Evolutionary conservation across 2,113 vertebrate genomes (phyloP).

Genomic region (Hemiscyllium ocellatum): DNA sequence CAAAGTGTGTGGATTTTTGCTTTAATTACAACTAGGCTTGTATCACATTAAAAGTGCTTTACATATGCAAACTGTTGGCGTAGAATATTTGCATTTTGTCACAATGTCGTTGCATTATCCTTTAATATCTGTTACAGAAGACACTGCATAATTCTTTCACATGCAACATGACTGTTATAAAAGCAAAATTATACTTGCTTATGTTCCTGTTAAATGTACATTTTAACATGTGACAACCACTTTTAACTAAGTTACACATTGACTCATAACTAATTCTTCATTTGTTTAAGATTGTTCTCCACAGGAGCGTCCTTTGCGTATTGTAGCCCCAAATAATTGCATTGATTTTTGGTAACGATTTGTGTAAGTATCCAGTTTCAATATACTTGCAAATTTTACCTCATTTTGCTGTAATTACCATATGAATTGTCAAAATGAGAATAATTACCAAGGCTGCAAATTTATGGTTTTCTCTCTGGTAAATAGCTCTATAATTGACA

Average conservation of each 20-base stretch:
- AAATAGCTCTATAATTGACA: slow-evolving; percentile 1
- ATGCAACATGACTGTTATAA: background rate
- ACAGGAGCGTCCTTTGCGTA: background rate
- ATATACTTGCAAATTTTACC: background rate
- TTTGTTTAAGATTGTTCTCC: background rate
- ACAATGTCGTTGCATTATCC: background rate
- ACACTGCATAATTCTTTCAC: background rate
- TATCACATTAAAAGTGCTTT: background rate
- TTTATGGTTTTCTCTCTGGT: background rate
- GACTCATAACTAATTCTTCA: background rate
- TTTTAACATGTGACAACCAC: background rate
- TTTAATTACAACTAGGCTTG: too few relatives aligned
- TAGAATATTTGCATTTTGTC: background rate
- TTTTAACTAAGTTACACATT: background rate
- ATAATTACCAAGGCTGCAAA: background rate
- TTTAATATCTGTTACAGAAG: too few relatives aligned
- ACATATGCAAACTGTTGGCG: background rate
- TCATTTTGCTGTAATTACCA: background rate
- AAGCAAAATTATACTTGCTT: background rate
- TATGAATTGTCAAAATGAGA: background rate
- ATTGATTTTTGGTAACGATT: background rate
- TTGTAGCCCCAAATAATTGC: background rate
- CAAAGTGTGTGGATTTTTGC: background rate
- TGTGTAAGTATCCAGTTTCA: background rate
- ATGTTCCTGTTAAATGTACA: background rate